phyloP scores from a whole-genome alignment of 2,797 vertebrate species.

The Phrynocephalus vlangalii region DNA sequence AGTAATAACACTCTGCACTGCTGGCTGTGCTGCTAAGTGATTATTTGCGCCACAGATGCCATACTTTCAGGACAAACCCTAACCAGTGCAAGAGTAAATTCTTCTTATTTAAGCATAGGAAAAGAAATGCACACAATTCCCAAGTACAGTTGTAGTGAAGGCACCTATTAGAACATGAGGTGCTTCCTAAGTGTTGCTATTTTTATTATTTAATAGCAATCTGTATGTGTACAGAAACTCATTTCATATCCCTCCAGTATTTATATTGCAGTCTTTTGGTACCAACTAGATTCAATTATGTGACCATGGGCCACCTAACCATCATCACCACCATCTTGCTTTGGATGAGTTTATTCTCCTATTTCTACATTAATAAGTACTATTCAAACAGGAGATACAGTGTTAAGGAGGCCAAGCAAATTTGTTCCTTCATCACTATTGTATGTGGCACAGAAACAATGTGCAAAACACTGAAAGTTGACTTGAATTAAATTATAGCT shows the following conservation, averaged over 20 bases:
- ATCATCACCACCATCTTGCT: background rate
- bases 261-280: background rate
- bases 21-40: constrained; percentile 44
- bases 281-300: background rate
- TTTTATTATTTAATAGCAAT: background rate
- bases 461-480: background rate
- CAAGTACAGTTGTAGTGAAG: background rate
- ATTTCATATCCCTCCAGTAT: background rate
- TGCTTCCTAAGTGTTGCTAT: background rate
- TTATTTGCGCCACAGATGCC: constrained; percentile 59
- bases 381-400: background rate
- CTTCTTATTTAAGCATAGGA: too few species aligned
- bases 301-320: too few species aligned
- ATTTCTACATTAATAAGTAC: background rate
- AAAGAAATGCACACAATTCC: too few species aligned
- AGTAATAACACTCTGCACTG: constrained; percentile 41
- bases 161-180: background rate
- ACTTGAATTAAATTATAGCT: background rate
- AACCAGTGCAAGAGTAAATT: too few species aligned
- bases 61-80: constrained; percentile 43
- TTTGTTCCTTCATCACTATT: background rate
- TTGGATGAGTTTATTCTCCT: background rate
- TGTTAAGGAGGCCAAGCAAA: background rate
- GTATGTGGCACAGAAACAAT: background rate
- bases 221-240: background rate